Conservation (phyloP, 1,140 invertebrate species). For the Philopotamus ludificatus region DNA sequence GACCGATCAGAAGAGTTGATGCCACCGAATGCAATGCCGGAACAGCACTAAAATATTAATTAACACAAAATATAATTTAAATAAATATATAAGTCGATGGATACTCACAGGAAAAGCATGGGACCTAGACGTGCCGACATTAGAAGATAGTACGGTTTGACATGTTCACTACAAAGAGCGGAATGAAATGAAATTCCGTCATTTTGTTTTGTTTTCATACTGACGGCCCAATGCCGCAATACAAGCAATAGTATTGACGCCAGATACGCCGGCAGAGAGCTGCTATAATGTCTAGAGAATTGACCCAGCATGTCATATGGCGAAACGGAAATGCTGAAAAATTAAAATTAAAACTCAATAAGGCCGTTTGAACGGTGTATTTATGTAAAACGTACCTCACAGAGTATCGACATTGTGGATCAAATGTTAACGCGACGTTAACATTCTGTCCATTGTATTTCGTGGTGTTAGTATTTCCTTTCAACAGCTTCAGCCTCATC, state of each 20-base stretch:
- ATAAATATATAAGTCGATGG: neutral
- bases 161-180: constrained; percentile 45
- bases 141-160: constrained; percentile 52
- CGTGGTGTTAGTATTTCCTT: constrained; percentile 45
- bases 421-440: constrained; percentile 56
- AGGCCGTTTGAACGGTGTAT: neutral
- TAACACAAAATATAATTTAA: neutral
- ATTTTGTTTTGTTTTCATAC: constrained; percentile 37
- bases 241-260: constrained; percentile 49
- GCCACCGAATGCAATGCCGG: constrained; percentile 40
- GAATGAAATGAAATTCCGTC: constrained; percentile 48
- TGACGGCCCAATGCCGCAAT: constrained; percentile 47
- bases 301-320: constrained; percentile 46
- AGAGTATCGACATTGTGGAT: constrained; percentile 61
- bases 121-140: constrained; percentile 43
- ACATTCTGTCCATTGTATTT: constrained; percentile 46
- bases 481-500: constrained; percentile 55
- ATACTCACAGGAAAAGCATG: constrained; percentile 44
- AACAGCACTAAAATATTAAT: constrained; percentile 9
- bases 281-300: constrained; percentile 48
- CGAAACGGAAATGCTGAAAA: constrained; percentile 46
- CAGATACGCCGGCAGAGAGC: constrained; percentile 48
- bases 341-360: constrained; percentile 22
- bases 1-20: constrained; percentile 41
- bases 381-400: constrained; percentile 50